A percentile compares a stretch with the other conserved stretches of the same genome.
Conservation (phyloP, 2,888 invertebrate genomes). For the Trachelus stipa region DNA sequence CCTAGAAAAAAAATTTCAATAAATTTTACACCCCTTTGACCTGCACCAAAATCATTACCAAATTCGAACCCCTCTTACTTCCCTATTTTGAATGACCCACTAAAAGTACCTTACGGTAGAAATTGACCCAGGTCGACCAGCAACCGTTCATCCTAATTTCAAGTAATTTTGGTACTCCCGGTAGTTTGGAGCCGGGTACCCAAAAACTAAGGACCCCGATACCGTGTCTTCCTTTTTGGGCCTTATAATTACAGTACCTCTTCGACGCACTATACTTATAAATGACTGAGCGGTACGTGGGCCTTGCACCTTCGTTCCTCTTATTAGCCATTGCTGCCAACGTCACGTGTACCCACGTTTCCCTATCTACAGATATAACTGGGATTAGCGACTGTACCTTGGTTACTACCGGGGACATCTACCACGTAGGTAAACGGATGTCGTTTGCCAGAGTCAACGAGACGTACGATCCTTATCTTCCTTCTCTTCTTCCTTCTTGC, state of each 20-base stretch:
- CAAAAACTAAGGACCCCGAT: slow-evolving; percentile 34
- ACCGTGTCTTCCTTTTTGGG: slow-evolving; percentile 50
- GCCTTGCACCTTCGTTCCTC: slow-evolving; percentile 68
- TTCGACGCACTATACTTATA: slow-evolving; percentile 56
- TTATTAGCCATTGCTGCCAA: slow-evolving; percentile 42
- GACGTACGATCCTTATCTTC: slow-evolving; percentile 54
- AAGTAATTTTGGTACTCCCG: slow-evolving; percentile 5
- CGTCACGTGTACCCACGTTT: background rate
- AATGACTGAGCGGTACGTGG: slow-evolving; percentile 66
- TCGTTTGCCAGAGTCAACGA: slow-evolving; percentile 47
- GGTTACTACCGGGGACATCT: slow-evolving; percentile 33
- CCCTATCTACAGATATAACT: background rate
- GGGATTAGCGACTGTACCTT: background rate
- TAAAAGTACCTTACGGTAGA: background rate
- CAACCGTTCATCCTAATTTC: background rate
- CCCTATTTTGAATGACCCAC: background rate
- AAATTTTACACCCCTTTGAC: background rate
- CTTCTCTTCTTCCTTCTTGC: slow-evolving; percentile 33
- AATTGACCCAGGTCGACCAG: background rate
- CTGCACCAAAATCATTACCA: background rate
- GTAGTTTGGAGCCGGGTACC: slow-evolving; percentile 32
- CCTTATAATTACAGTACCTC: slow-evolving; percentile 69
- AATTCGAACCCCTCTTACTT: background rate
- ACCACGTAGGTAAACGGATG: slow-evolving; percentile 47
- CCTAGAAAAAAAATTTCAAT: background rate